A percentile compares a stretch with the other conserved stretches of the same genome.
Evolutionary conservation across 2,888 invertebrate species (phyloP).

Genomic region (Colostygia pectinataria): DNA sequence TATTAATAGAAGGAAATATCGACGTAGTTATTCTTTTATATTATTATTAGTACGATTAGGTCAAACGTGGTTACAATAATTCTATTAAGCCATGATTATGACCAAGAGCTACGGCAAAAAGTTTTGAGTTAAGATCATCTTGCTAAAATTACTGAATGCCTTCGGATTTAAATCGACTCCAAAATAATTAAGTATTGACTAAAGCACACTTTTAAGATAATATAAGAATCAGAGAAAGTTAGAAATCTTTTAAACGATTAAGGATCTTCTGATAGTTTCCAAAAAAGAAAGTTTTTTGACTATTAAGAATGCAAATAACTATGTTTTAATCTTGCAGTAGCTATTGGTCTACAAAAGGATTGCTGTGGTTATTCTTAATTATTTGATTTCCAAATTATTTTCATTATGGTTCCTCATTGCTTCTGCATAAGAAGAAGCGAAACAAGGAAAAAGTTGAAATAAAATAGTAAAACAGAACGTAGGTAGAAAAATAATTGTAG

Average conservation of each 20-base stretch:
- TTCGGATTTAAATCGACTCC: too few relatives aligned
- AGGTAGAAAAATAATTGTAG: conserved; percentile 25
- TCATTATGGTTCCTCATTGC: conserved; percentile 61
- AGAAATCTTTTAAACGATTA: too few relatives aligned
- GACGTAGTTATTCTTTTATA: conserved; percentile 13
- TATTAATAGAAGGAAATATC: too few relatives aligned
- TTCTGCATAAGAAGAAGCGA: conserved; percentile 76
- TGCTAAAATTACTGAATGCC: not conserved
- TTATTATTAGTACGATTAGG: conserved; percentile 7
- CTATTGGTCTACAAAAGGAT: conserved; percentile 61
- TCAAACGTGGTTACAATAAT: conserved; percentile 19
- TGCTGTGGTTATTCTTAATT: conserved; percentile 67
- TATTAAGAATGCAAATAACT: too few relatives aligned
- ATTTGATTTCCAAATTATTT: conserved; percentile 28
- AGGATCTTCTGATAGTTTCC: too few relatives aligned
- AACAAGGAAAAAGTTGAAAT: conserved; percentile 40
- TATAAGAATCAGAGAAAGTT: too few relatives aligned
- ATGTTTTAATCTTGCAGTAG: conserved; percentile 35
- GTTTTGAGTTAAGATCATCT: not conserved
- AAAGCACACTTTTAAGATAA: too few relatives aligned
- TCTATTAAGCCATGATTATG: conserved; percentile 39
- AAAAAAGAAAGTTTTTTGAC: too few relatives aligned
- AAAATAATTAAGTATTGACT: too few relatives aligned
- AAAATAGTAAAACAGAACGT: conserved; percentile 35
- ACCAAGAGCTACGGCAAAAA: conserved; percentile 26